Evolutionary conservation across 1,140 invertebrate species (phyloP).

Genomic region (Scaptomyza hsui): DNA sequence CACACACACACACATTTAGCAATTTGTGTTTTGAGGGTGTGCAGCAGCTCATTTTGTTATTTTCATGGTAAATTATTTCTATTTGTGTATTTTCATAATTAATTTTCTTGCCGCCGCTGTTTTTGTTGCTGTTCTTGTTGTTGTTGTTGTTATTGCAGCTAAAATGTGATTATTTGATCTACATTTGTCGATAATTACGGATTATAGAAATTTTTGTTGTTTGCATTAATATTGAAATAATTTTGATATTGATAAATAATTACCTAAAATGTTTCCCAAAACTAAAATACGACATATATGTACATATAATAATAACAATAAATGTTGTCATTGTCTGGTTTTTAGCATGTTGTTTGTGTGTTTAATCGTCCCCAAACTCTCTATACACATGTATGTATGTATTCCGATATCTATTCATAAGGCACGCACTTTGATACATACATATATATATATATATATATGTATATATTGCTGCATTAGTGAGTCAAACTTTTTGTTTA

Average conservation of each 20-base stretch:
- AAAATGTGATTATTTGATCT: conserved; percentile 80
- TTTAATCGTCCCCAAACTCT: conserved; percentile 30
- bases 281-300: conserved; percentile 18
- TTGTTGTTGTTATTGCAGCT: conserved; percentile 26
- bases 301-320: conserved; percentile 54
- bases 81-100: conserved; percentile 74
- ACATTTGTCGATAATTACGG: conserved; percentile 76
- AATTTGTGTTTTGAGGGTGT: not conserved
- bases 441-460: too few species aligned
- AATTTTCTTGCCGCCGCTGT: conserved; percentile 51
- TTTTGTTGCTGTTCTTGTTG: conserved; percentile 10
- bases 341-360: not conserved
- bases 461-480: conserved; percentile 33
- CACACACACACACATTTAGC: conserved; percentile 5
- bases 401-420: conserved; percentile 11
- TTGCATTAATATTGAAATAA: conserved; percentile 80
- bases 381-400: not conserved
- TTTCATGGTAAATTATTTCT: conserved; percentile 64
- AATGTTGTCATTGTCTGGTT: conserved; percentile 41
- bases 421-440: conserved; percentile 10
- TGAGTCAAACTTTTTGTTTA: conserved; percentile 31
- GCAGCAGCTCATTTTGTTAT: conserved; percentile 36
- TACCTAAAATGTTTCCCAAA: conserved; percentile 38
- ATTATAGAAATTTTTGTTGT: conserved; percentile 81
- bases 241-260: conserved; percentile 70